These are phyloP conservation scores for Heliconius hermathena DNA, from an alignment of 1,140 invertebrate species.

Conservation along the genomic window DNA sequence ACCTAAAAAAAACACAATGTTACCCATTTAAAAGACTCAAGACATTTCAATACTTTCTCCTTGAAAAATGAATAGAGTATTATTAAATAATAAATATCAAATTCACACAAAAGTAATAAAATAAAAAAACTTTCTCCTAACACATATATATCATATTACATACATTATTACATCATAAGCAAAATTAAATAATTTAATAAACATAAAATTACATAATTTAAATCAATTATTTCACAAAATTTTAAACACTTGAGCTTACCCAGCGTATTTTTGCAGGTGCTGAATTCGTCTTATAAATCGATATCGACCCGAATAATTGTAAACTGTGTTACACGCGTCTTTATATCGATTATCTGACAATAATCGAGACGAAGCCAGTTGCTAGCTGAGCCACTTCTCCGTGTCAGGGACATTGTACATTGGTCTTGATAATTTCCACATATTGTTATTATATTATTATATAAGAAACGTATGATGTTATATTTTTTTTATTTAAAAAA, in stretches of 20 bases:
- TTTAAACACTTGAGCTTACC: constrained; percentile 10
- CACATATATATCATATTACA: not conserved
- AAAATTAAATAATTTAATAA: not conserved
- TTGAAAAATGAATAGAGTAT: no score
- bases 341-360: constrained; percentile 16
- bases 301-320: constrained; percentile 23
- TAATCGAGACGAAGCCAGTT: constrained; percentile 26
- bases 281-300: constrained; percentile 13
- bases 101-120: not conserved
- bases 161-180: not conserved
- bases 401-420: constrained; percentile 5
- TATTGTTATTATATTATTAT: not conserved
- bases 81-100: not conserved
- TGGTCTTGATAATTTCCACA: not conserved
- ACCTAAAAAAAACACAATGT: no score
- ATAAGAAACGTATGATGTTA: not conserved
- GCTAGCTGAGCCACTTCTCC: constrained; percentile 20
- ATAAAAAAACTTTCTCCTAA: no score
- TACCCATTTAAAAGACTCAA: no score
- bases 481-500: no score
- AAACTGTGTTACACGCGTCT: constrained; percentile 30
- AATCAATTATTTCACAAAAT: not conserved
- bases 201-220: constrained; percentile 24
- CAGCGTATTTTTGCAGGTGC: constrained; percentile 20
- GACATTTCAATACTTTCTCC: no score